These are phyloP conservation scores for Phoenicopterus ruber DNA, from an alignment of 2,113 vertebrate species.

Conservation along the genomic window DNA sequence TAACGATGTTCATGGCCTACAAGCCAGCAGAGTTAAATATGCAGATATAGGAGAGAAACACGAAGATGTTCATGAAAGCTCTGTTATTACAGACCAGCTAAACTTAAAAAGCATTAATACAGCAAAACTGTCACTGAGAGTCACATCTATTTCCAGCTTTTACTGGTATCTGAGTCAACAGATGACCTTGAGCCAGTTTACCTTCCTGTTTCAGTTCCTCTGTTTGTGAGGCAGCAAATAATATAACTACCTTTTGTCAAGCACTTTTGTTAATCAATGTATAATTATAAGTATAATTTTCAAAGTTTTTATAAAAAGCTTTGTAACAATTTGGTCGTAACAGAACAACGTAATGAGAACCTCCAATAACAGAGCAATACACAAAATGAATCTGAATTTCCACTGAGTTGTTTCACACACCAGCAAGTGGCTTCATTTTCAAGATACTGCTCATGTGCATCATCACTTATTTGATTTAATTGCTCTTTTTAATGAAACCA, in stretches of 20 bases:
- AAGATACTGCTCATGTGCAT: neutral
- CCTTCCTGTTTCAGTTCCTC: conserved; percentile 37
- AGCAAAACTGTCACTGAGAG: neutral
- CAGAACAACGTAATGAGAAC: neutral
- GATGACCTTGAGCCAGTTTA: neutral
- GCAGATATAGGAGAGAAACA: neutral
- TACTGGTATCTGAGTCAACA: neutral
- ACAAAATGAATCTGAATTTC: neutral
- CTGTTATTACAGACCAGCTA: neutral
- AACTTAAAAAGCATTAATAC: neutral
- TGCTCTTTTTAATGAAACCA: neutral
- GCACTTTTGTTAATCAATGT: neutral
- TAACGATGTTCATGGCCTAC: conserved; percentile 98
- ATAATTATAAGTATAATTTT: neutral
- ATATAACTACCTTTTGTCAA: neutral
- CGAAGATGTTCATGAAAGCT: neutral
- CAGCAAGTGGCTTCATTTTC: neutral
- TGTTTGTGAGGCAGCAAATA: neutral
- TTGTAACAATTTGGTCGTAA: neutral
- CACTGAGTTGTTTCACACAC: neutral
- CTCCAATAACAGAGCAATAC: neutral
- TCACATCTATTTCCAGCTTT: neutral
- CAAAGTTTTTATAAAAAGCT: neutral
- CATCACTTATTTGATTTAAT: neutral
- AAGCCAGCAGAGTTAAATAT: neutral